Base-by-base conservation (phyloP, 2,797 vertebrate genomes). In the Chrysocyon brachyurus region DNA sequence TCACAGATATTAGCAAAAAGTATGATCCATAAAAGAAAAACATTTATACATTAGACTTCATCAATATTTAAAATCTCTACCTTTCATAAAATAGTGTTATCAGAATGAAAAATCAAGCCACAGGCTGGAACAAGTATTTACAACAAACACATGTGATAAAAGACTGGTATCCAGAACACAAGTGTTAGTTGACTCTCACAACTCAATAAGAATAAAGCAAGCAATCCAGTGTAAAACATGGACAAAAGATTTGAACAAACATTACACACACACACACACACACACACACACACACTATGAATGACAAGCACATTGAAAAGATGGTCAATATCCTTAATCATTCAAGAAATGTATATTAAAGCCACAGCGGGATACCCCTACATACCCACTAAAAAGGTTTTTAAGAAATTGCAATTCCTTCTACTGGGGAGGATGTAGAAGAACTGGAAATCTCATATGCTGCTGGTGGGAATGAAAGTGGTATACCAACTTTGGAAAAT, bases 171-270 rank as follows among this genome's bases (percentile, higher is more conserved):
- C 28, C 54, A 87, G 22, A 54, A 87, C 66, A 79, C 17, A 87
- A 96, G 36, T 96, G 19, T 93, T 66, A 92, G n/a, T 17, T 81
- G 82, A 90, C 19, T 66, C 40, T 90, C 61, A 87, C 11, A 90
- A 72, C 36, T 90, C 91, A 97, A 52, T 84, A 78, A 83, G 63
- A 92, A 81, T 46, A 90, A 93, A 87, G 59, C n/a, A 90, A 96
- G 56, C 4, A 90, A 87, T 90, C 59, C 46, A 90, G 33, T 79
- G 82, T 94, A 92, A 96, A 97, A 94, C n/a, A 93, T 2, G 40
- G 66, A 52, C 22, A 70, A 85, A 84, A 97, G 6, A 77, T 52
- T 83, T 94, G 63, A 82, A 54, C 8, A 79, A 33, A 85, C 11
- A 81, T 87, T 66, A 73, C 64, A 84, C 31, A 87, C 24, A n/a